Evolutionary conservation across 2,797 vertebrate species (phyloP).

Genomic region (Eulemur rubriventer): DNA sequence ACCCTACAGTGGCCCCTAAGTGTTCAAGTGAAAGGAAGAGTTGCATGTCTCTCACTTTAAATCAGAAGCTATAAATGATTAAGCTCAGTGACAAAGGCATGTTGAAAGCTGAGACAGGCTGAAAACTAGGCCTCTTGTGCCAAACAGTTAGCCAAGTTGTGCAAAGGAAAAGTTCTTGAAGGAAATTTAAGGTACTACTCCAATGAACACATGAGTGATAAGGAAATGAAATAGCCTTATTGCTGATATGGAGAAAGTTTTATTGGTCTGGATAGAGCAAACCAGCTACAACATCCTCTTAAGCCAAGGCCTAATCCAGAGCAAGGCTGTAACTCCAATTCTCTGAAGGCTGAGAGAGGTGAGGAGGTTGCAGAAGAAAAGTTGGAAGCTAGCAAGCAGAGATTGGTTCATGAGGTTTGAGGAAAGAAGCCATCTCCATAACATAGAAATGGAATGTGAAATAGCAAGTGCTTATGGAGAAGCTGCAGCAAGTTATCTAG

Average conservation of each 20-base stretch:
- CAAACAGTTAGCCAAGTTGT: not conserved
- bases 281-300: not conserved
- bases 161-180: not conserved
- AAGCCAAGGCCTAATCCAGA: not conserved
- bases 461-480: not conserved
- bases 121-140: not conserved
- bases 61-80: not conserved
- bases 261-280: not conserved
- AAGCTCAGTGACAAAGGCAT: not conserved
- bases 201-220: not conserved
- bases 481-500: not conserved
- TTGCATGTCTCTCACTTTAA: not conserved
- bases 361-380: not conserved
- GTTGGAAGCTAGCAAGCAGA: not conserved
- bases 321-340: not conserved
- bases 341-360: not conserved
- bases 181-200: not conserved
- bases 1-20: not conserved
- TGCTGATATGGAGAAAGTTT: not conserved
- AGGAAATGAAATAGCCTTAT: not conserved
- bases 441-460: not conserved
- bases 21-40: not conserved
- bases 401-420: not conserved
- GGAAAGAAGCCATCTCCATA: not conserved
- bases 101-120: not conserved